Evolutionary conservation across 2,113 vertebrate species (phyloP).

Genomic region (Microcebus griseorufus): DNA sequence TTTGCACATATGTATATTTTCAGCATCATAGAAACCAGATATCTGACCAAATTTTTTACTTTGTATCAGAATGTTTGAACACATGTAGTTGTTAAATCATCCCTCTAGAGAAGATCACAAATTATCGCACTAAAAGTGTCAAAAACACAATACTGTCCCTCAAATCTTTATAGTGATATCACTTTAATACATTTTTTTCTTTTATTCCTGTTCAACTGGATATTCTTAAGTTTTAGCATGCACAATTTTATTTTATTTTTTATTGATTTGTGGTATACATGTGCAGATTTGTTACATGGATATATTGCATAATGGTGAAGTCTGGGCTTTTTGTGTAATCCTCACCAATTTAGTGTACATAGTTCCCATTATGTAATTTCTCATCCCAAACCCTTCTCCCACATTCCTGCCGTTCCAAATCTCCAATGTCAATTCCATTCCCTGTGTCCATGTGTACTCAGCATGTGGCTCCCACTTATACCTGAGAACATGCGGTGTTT

Average conservation of each 20-base stretch:
- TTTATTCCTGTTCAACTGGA: neutral
- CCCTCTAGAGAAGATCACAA: neutral
- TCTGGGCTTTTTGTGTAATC: too few species aligned
- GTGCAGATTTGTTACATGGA: too few species aligned
- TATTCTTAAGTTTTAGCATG: neutral
- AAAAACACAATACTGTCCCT: neutral
- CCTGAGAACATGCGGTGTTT: too few species aligned
- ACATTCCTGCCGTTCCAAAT: too few species aligned
- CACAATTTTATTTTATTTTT: neutral
- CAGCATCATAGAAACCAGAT: neutral
- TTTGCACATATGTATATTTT: neutral
- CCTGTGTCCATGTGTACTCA: too few species aligned
- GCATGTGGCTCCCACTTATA: too few species aligned
- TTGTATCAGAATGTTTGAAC: neutral
- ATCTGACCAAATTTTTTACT: neutral
- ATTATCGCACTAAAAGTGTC: neutral
- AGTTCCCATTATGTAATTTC: too few species aligned
- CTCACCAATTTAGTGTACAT: too few species aligned
- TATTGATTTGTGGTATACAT: too few species aligned
- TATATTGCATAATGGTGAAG: too few species aligned
- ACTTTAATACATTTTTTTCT: neutral
- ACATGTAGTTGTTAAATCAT: conserved; percentile 1
- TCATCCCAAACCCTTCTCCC: too few species aligned
- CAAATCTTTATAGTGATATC: neutral
- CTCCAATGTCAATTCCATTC: too few species aligned